Conservation (phyloP, 2,113 vertebrate species). For the Chamaetylas fuelleborni region DNA sequence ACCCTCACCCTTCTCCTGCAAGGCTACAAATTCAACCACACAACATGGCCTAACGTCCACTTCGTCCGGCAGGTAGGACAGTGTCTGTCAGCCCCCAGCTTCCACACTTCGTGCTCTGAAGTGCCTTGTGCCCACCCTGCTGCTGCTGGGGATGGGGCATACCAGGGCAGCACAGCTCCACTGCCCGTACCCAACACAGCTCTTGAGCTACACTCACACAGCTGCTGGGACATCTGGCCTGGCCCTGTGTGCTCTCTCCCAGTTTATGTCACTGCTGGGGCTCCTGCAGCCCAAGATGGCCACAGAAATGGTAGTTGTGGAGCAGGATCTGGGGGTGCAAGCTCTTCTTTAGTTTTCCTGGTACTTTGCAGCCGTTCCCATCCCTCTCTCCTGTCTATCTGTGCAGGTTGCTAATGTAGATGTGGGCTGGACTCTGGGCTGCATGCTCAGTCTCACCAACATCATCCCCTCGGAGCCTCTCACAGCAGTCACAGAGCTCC, state of each 20-base stretch:
- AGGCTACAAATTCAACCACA: slow-evolving; percentile 78
- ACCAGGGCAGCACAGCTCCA: accelerated
- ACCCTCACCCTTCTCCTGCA: slow-evolving; percentile 73
- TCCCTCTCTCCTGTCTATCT: not conserved
- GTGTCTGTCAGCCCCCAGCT: accelerated
- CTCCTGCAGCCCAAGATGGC: not conserved
- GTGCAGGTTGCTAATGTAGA: slow-evolving; percentile 73
- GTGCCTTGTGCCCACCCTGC: not conserved
- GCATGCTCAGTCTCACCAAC: slow-evolving; percentile 84
- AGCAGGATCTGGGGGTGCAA: not conserved
- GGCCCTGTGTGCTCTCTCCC: not conserved
- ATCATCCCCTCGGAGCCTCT: slow-evolving; percentile 75
- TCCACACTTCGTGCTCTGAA: accelerated
- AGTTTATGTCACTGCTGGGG: not conserved
- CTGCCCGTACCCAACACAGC: not conserved
- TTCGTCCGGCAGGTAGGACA: slow-evolving; percentile 80
- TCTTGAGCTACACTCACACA: not conserved
- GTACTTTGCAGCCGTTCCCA: not conserved
- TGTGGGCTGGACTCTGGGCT: slow-evolving; percentile 86
- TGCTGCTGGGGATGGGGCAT: not conserved
- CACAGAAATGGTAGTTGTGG: not conserved
- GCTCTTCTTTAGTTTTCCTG: not conserved
- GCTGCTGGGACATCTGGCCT: not conserved
- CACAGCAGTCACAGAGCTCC: slow-evolving; percentile 51
- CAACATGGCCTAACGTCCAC: slow-evolving; percentile 73